Percentiles rank a stretch among this genome's conserved stretches.
These are phyloP conservation scores for Sphaeridia pumilis DNA, from an alignment of 2,888 invertebrate species.

Conservation along the genomic window DNA sequence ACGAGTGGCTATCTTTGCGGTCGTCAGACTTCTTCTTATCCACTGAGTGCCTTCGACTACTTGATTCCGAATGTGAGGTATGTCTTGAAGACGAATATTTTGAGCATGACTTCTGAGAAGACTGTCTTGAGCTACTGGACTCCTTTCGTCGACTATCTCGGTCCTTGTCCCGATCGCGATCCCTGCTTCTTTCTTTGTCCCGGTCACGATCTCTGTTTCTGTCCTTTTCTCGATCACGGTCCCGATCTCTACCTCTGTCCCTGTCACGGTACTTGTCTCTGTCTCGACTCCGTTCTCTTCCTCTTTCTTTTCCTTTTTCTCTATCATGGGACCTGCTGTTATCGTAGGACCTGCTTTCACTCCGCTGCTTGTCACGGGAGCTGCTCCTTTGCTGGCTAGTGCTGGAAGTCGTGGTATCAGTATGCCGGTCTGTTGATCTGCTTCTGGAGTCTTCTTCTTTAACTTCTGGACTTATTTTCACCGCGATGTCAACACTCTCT, in stretches of 20 bases:
- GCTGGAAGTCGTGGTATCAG: no score
- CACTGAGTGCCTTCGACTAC: neutral
- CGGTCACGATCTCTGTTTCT: conserved; percentile 1
- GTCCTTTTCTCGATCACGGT: neutral
- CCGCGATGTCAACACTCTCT: no score
- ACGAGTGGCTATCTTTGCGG: neutral
- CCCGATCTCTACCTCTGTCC: neutral
- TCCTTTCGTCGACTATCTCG: conserved; percentile 3
- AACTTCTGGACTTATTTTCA: neutral
- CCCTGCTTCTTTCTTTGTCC: neutral
- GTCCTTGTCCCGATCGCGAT: neutral
- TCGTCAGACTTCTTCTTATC: neutral
- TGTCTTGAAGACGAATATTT: conserved; percentile 8
- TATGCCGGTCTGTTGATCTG: neutral
- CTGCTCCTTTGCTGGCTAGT: neutral
- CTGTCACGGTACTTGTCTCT: neutral
- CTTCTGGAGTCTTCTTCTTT: neutral
- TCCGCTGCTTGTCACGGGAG: neutral
- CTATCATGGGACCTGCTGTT: neutral
- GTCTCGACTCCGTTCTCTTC: neutral
- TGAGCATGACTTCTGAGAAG: conserved; percentile 6
- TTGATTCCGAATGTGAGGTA: conserved; percentile 7
- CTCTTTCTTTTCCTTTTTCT: no score
- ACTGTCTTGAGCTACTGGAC: conserved; percentile 9
- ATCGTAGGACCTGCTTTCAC: neutral